Base-by-base conservation (phyloP, 1,140 invertebrate genomes). In the Papilio helenus region DNA sequence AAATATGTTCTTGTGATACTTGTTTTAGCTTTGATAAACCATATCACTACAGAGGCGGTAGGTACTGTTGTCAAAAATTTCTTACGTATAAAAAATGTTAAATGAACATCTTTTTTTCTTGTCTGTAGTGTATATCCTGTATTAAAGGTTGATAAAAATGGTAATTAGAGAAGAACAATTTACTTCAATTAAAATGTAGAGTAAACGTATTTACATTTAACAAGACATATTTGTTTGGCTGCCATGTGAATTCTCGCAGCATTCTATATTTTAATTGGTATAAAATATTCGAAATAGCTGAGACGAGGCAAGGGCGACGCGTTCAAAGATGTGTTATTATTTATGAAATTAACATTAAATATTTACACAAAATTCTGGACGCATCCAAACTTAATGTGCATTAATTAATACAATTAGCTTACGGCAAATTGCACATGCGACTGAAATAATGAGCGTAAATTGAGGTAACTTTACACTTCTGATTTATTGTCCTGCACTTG, bases 351-450 rank as follows among this genome's bases (percentile, higher is more conserved):
- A 74, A 81, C 74, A 79, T 83, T 29, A 84, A 86, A 85, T 86
- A 83, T 80, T 77, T 79, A 81, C 82, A 82, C 79, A 84, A 88
- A 80, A 82, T 80, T 85, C 83, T 87, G 80, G 86, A 86, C 86
- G 89, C 85, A 89, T 90, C 87, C 85, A 87, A 89, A 89, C 72
- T 87, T 92, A 93, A 93, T 93, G 92, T 86, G 79, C 88, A 90
- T 89, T 94, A 92, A 94, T 93, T 93, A 93, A 93, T 92, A 93
- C 92, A 94, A 94, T 94, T 93, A 93, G 91, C 88, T 86, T 84
- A 87, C 89, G 91, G 92, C 91, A 93, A 94, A 94, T 94, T 94
- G 88, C 90, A 90, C 88, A 88, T 91, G 90, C 88, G 85, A 90
- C 88, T 89, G 90, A 89, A 92, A 92, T 94, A 94, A 94, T 93